Percentiles rank a stretch among this genome's conserved stretches.
Conservation (phyloP, 1,140 invertebrate genomes). For the Apis laboriosa region DNA sequence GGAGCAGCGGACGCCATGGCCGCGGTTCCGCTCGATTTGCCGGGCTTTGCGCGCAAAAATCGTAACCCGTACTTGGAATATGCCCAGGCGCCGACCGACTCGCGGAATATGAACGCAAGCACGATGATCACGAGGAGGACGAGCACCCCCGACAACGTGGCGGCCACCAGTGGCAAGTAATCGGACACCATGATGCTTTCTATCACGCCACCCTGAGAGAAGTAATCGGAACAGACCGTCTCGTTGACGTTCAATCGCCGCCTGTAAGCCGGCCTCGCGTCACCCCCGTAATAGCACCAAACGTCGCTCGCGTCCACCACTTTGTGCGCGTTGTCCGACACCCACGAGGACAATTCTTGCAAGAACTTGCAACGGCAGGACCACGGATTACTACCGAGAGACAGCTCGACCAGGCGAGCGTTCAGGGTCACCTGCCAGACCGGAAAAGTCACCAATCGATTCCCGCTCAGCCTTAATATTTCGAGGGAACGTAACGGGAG, state of each 20-base stretch:
- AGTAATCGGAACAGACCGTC: constrained; percentile 91
- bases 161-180: constrained; percentile 91
- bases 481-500: constrained; percentile 89
- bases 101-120: constrained; percentile 90
- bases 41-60: constrained; percentile 80
- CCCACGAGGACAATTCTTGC: constrained; percentile 91
- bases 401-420: constrained; percentile 86
- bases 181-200: constrained; percentile 91
- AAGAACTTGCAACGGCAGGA: constrained; percentile 94
- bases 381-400: constrained; percentile 91
- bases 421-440: constrained; percentile 92
- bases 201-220: constrained; percentile 89
- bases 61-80: constrained; percentile 93
- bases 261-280: constrained; percentile 86
- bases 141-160: constrained; percentile 87
- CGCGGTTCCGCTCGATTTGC: constrained; percentile 36
- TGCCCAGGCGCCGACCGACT: constrained; percentile 92
- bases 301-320: constrained; percentile 89
- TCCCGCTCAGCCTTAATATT: constrained; percentile 91
- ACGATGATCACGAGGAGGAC: constrained; percentile 88
- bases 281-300: constrained; percentile 90
- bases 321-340: constrained; percentile 90
- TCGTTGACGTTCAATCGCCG: constrained; percentile 90
- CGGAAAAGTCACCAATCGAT: constrained; percentile 89
- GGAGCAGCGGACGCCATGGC: constrained; percentile 60